phyloP scores from a whole-genome alignment of 2,888 invertebrate species.

The Lycophotia porphyrea region DNA sequence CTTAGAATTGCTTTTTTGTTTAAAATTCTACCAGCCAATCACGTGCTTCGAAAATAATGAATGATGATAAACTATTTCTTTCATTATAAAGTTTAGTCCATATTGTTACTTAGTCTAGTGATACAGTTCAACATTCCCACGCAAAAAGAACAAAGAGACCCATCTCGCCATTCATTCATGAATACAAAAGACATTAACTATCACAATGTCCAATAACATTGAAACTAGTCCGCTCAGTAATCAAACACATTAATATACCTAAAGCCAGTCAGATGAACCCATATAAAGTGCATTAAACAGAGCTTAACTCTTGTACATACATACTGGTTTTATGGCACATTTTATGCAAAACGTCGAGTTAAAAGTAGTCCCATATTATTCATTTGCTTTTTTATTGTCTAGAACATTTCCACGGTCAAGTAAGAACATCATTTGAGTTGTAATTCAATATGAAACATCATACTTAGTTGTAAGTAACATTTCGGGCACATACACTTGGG shows the following conservation, averaged over 20 bases:
- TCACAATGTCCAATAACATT: conserved; percentile 10
- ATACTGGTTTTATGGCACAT: background rate
- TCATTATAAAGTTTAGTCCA: background rate
- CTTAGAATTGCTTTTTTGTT: background rate
- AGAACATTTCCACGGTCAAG: no score
- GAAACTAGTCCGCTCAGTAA: conserved; percentile 15
- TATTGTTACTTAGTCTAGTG: background rate
- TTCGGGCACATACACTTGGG: no score
- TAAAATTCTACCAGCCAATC: background rate
- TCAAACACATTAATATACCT: conserved; percentile 26
- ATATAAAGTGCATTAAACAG: conserved; percentile 37
- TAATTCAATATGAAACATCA: no score
- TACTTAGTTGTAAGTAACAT: no score
- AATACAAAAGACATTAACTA: conserved; percentile 3
- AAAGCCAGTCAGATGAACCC: conserved; percentile 42
- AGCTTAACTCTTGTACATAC: conserved; percentile 23
- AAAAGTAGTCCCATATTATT: no score
- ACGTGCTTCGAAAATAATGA: background rate
- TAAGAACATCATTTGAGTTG: no score
- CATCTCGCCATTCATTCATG: background rate
- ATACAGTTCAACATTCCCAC: conserved; percentile 3
- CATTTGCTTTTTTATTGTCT: no score
- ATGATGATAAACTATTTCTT: background rate
- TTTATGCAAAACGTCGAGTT: background rate
- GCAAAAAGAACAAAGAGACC: conserved; percentile 1